Conservation (phyloP, 2,888 invertebrate genomes). For the Diachrysia chrysitis region DNA sequence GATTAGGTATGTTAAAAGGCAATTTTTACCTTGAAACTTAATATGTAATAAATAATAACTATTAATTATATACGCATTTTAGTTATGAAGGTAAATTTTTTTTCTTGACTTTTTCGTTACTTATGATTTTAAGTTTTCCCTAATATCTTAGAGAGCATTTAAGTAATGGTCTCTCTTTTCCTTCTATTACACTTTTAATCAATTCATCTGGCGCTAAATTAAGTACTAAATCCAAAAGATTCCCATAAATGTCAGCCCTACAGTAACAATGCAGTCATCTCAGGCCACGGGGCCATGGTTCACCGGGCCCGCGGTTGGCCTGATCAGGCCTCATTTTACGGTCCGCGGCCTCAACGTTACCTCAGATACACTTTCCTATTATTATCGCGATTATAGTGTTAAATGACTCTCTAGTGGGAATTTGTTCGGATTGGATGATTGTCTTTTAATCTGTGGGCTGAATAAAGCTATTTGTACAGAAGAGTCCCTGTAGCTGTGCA, state of each 20-base stretch:
- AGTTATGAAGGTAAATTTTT: no score
- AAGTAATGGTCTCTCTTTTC: no score
- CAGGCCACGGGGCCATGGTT: conserved; percentile 62
- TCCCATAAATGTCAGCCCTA: conserved; percentile 40
- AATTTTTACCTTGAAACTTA: background rate
- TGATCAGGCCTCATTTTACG: conserved; percentile 66
- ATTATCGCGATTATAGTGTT: conserved; percentile 65
- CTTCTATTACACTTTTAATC: no score
- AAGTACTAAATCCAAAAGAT: conserved; percentile 7
- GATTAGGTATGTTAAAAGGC: conserved; percentile 44
- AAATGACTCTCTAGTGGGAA: conserved; percentile 61
- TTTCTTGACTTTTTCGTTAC: no score
- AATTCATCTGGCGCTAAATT: background rate
- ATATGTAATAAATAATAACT: background rate
- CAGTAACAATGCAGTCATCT: conserved; percentile 59
- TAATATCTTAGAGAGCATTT: no score
- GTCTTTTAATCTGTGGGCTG: conserved; percentile 33
- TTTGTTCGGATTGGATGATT: conserved; percentile 47
- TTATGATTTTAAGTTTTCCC: no score
- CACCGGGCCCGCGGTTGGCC: conserved; percentile 57
- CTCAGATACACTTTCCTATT: conserved; percentile 70
- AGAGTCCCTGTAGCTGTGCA: no score
- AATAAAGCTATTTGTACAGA: background rate
- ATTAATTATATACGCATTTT: background rate
- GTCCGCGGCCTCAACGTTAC: conserved; percentile 52